Base-by-base conservation (phyloP, 2,797 vertebrate species). In the Manis javanica region DNA sequence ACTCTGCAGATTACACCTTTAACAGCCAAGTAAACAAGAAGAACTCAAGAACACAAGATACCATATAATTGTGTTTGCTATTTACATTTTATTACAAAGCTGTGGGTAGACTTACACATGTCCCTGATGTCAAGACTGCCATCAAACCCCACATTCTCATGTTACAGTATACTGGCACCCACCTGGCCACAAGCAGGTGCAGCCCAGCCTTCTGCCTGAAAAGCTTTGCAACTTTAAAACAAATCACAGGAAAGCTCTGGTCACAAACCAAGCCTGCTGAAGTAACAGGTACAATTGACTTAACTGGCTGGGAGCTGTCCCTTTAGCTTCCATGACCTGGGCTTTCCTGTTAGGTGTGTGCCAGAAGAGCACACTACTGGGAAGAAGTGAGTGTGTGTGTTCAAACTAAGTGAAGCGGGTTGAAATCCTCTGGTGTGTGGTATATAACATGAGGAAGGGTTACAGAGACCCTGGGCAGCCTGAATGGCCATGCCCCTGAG, bases 331-430 rank as follows among this genome's bases (percentile, higher is more conserved):
- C 12, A 2, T 42, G 0, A 10, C 31, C 57, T 91, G 83, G 69
- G 42, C 10, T 96, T 97, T 96, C 93, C 59, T 49, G 6, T 79
- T 66, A 68, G 63, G 19, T 12, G 13, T 83, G 29, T 77, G 93
- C 93, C 24, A 18, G 11, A 72, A 93, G 72, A 94, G 92, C 93
- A 78, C 46, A 8, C 95, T 39, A 64, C 9, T 3, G 86, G 49
- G 49, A 77, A 91, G 78, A 42, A 87, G 83, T 13, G n/a, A 21
- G n/a, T 85, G 57, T 87, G 68, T 89, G 69, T 87, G 74, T 55
- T 46, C 31, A 88, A 49, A 51, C 39, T 75, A 34, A 88, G 24
- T 15, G 26, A 66, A 87, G 5, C 1, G 0, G 1, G 66, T 13
- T 69, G 83, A 79, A 91, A 74, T 79, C 64, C 59, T 85, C 24